Evolutionary conservation across 23 tunicate genomes (phyloP).

Genomic region (Phallusia fumigata): DNA sequence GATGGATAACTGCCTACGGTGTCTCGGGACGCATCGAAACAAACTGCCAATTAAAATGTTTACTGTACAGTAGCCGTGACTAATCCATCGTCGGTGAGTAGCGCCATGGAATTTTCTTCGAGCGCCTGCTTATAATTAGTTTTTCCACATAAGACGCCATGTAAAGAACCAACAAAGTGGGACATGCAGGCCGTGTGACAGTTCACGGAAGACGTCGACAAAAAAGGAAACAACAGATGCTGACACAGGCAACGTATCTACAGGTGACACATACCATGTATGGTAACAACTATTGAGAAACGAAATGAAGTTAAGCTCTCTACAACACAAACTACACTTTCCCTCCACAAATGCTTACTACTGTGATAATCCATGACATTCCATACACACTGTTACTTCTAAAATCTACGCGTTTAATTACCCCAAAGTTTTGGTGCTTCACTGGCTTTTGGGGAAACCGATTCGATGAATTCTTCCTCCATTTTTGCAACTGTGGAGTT

Average conservation of each 20-base stretch:
- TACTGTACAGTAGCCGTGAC: no score
- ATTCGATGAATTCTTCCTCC: constrained; percentile 32
- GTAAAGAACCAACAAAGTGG: no score
- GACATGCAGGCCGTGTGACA: not conserved
- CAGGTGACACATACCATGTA: constrained; percentile 15
- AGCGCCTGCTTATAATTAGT: no score
- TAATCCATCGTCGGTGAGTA: no score
- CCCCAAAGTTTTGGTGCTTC: not conserved
- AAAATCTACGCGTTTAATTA: not conserved
- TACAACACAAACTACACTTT: not conserved
- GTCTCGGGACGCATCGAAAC: not conserved
- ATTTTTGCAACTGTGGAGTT: constrained; percentile 40
- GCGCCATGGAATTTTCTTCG: no score
- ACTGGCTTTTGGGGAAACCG: constrained; percentile 6
- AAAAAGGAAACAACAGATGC: not conserved
- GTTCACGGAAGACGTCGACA: not conserved
- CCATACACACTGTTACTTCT: no score
- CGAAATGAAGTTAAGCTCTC: not conserved
- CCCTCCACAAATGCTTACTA: no score
- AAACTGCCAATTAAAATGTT: no score
- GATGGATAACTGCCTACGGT: constrained; percentile 9
- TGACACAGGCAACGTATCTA: not conserved
- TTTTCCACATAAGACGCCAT: no score
- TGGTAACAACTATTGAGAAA: not conserved
- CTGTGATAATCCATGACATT: no score